Evolutionary conservation across 2,888 invertebrate species (phyloP), one percentile per base, ranked within the genome.

Genomic region (Harpagoxenus sublaevis): DNA sequence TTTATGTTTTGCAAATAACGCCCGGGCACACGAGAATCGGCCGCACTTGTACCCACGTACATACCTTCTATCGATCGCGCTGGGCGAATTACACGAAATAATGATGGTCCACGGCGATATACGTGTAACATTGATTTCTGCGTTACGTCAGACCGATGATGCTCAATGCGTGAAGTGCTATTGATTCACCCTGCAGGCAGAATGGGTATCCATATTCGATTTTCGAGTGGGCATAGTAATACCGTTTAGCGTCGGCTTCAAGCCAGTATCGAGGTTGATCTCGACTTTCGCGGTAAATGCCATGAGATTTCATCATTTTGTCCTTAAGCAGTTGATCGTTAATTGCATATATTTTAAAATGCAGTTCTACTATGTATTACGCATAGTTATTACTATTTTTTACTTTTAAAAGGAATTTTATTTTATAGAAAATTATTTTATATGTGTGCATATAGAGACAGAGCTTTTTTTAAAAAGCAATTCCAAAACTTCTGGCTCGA

Each of bases 141-240:
- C 87, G 89, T 91, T 91, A 89, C 91, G 89, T 92, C 91, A 88
- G 88, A 88, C 91, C 91, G 92, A 92, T 92, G 91, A 92, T 92
- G 90, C 91, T 91, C 89, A 90, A 90, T 92, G 93, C 91, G 91
- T 90, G 90, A 92, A 92, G 92, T 92, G 88, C 89, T 93, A 93
- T 93, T 93, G 93, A 93, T 93, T 93, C 91, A 87, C 87, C 89
- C 87, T 86, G 90, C 89, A 90, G 89, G 85, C 90, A 89, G 91
- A 87, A 92, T 90, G 87, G 91, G 87, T 92, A 90, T 92, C 90
- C 90, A 91, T 91, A 92, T 92, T 92, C 92, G 92, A 92, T 92
- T 92, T 92, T 92, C 89, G 89, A 89, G 89, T 85, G 86, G 87
- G 86, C 86, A 89, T 87, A 84, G 85, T 83, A 84, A 75, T 84